Evolutionary conservation across 2,113 vertebrate species (phyloP), one percentile per base, ranked within the genome.

Genomic region (Procavia capensis): DNA sequence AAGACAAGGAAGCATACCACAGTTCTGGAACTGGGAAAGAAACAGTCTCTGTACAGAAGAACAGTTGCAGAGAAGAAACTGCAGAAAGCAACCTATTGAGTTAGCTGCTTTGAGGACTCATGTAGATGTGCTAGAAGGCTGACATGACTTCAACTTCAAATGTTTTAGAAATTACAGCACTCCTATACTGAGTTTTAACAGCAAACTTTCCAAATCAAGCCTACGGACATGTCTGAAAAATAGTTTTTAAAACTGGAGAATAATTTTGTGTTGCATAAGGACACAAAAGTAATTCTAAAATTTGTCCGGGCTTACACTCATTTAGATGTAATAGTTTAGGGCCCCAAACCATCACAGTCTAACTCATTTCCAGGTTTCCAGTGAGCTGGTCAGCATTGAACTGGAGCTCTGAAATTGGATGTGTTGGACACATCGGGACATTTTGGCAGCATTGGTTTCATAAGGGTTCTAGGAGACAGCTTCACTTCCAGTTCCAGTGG

Each of bases 401-500:
- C 80, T 63, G 1, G 0, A 19, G 63, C 9, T 63, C n/a, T 96
- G 54, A 88, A 84, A 43, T 16, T 94, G 63, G 27, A 47, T 76
- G 31, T 41, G 36, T 25, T 93, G 72, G 82, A 66, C 54, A 74
- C 25, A n/a, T 78, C 47, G 36, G 50, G 34, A 76, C 68, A 88
- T 64, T 94, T 90, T 94, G 66, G 85, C 88, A 88, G 90, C 95
- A 74, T 79, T 96, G 94, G 89, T 93, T 92, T 96, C 82, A 96
- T 95, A 68, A 80, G 95, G 95, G 43, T 86, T 88, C 81, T 96
- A 96, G 91, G 96, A 97, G 75, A 96, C 90, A 88, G 74, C 95
- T 97, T 96, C 78, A 91, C 85, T 96, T 97, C 96, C 95, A 95
- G 87, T 85, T 97, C 78, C 80, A 95, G 88, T 94, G 80, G 93